Percentiles rank a stretch among this genome's conserved stretches.
Conservation (phyloP, 2,113 vertebrate species). For the Nestor notabilis region DNA sequence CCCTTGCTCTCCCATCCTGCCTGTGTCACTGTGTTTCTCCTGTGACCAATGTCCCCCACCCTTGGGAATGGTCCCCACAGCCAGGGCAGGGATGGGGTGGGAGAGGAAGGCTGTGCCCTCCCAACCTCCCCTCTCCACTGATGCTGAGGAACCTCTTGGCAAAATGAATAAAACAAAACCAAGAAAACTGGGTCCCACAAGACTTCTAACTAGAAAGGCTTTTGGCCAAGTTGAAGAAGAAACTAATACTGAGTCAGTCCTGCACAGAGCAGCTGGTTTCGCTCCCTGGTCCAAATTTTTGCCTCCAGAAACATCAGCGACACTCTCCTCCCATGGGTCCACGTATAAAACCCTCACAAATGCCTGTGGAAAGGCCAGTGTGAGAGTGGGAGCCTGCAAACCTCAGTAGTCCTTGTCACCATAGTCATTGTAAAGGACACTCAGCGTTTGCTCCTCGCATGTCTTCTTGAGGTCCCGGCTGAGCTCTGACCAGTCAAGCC, state of each 20-base stretch:
- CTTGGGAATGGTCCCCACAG: neutral
- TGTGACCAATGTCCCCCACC: neutral
- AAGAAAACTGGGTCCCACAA: slow-evolving; percentile 47
- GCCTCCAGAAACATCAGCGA: slow-evolving; percentile 7
- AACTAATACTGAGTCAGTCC: slow-evolving; percentile 35
- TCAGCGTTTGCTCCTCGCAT: slow-evolving; percentile 91
- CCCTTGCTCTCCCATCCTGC: neutral
- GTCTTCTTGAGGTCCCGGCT: slow-evolving; percentile 92
- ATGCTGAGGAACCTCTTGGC: slow-evolving; percentile 38
- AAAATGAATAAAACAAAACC: slow-evolving; percentile 53
- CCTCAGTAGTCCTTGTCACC: slow-evolving; percentile 92
- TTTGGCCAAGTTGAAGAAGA: slow-evolving; percentile 34
- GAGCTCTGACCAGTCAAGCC: slow-evolving; percentile 91
- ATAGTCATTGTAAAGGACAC: slow-evolving; percentile 94
- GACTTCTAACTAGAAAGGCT: slow-evolving; percentile 49
- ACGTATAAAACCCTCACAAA: slow-evolving; percentile 52
- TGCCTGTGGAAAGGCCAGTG: neutral
- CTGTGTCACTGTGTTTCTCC: neutral
- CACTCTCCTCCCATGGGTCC: slow-evolving; percentile 20
- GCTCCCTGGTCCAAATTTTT: neutral
- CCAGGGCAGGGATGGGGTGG: neutral
- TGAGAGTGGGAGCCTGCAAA: neutral
- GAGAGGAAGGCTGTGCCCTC: neutral
- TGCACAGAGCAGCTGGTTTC: neutral
- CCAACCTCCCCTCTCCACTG: neutral